Percentiles rank a stretch among this genome's conserved stretches.
phyloP scores from a whole-genome alignment of 2,113 vertebrate genomes.

The Ammospiza nelsoni region DNA sequence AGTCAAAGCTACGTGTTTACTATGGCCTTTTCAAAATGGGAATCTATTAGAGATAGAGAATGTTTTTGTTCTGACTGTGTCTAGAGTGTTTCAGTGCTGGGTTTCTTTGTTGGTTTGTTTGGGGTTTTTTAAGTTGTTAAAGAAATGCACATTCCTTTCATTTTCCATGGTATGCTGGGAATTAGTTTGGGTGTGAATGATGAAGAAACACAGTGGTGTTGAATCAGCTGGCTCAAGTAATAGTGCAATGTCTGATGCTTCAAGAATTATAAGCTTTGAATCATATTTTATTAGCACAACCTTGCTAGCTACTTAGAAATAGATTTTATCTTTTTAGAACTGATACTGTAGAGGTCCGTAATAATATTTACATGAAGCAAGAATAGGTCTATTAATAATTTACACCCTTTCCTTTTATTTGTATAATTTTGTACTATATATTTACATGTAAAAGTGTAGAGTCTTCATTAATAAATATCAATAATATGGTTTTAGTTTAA shows the following conservation, averaged over 20 bases:
- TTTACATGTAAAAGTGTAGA: slow-evolving; percentile 79
- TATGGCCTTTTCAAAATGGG: slow-evolving; percentile 62
- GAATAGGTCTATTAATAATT: slow-evolving; percentile 75
- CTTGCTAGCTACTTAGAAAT: slow-evolving; percentile 85
- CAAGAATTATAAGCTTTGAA: slow-evolving; percentile 79
- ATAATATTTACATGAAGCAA: slow-evolving; percentile 80
- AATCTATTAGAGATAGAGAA: slow-evolving; percentile 56
- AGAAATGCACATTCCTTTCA: slow-evolving; percentile 76
- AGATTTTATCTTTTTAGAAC: slow-evolving; percentile 86
- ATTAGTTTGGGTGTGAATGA: slow-evolving; percentile 77
- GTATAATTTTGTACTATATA: slow-evolving; percentile 82
- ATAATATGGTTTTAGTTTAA: slow-evolving; percentile 70
- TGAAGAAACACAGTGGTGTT: slow-evolving; percentile 72
- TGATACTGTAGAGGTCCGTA: slow-evolving; percentile 77
- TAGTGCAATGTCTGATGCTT: slow-evolving; percentile 84
- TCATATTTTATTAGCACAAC: slow-evolving; percentile 88
- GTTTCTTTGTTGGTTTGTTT: slow-evolving; percentile 29
- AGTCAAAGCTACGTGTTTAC: slow-evolving; percentile 35
- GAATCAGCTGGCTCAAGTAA: slow-evolving; percentile 78
- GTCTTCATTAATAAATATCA: slow-evolving; percentile 75
- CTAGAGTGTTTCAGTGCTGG: slow-evolving; percentile 73
- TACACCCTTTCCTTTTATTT: slow-evolving; percentile 77
- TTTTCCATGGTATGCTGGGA: slow-evolving; percentile 70
- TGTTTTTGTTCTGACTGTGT: slow-evolving; percentile 84
- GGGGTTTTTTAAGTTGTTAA: slow-evolving; percentile 74